phyloP scores from a whole-genome alignment of 2,888 invertebrate genomes.

The Epirrhoe tristata region DNA sequence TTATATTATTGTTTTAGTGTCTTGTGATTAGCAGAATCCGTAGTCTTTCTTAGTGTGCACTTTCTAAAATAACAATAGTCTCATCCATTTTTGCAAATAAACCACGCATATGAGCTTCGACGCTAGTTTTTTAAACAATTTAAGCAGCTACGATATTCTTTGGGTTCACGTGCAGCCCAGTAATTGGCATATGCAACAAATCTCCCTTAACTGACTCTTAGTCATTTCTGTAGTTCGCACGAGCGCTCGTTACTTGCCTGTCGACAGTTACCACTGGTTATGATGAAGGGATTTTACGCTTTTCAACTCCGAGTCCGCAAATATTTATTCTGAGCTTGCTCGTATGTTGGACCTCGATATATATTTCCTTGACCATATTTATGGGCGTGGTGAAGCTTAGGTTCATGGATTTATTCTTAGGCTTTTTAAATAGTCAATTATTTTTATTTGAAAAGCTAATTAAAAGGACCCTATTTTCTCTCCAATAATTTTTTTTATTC shows the following conservation, averaged over 20 bases:
- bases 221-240: conserved; percentile 52
- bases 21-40: too few species aligned
- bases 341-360: conserved; percentile 7
- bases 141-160: conserved; percentile 12
- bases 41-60: too few species aligned
- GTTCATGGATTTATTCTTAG: background rate
- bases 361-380: conserved; percentile 2
- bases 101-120: too few species aligned
- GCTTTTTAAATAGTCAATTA: background rate
- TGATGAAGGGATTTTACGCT: conserved; percentile 29
- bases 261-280: conserved; percentile 31
- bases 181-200: conserved; percentile 61
- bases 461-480: too few species aligned
- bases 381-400: background rate
- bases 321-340: conserved; percentile 15
- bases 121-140: conserved; percentile 45
- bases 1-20: too few species aligned
- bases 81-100: background rate
- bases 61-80: background rate
- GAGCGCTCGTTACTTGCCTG: conserved; percentile 34
- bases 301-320: conserved; percentile 12
- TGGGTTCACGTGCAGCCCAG: conserved; percentile 52
- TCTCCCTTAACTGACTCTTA: conserved; percentile 52
- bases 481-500: too few species aligned
- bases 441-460: too few species aligned